Base-by-base conservation (phyloP, 2,797 vertebrate genomes). In the Carapus acus region DNA sequence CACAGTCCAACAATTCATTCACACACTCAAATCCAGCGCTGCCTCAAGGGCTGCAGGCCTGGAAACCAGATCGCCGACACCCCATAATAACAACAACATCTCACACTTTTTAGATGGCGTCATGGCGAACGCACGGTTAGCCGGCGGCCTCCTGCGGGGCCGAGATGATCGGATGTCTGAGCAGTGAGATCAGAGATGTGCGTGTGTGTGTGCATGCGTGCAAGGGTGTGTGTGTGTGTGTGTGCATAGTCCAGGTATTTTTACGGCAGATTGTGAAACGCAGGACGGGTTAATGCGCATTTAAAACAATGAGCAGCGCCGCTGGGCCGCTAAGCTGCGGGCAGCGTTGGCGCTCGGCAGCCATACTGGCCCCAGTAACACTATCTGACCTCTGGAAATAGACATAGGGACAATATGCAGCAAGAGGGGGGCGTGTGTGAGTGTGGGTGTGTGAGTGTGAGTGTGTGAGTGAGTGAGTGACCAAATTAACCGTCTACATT, bases 351-450 rank as follows among this genome's bases (percentile, higher is more conserved):
- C 73, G 49, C 71, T 81, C 71, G 70, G 77, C 65, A 69, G 74
- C 72, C 73, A 72, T 68, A 66, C 71, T 74, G 65, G 60, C 71
- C n/a, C 45, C 36, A 62, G 81, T 72, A 85, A 84, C 55, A 72
- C 66, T 52, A 81, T 79, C 80, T 75, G 71, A 68, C 62, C 73
- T 54, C 81, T 78, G 56, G 54, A 85, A 86, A 86, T 87, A 86
- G 77, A 82, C 78, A 55, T 78, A 75, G 77, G 78, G 82, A 86
- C 83, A 80, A 82, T 80, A 61, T 65, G 71, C 51, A 58, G 61
- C 54, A 41, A 59, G 75, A 78, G 74, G 69, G 60, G 69, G 54
- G 41, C 57, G 71, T 48, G 19, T 57, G 43, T 41, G 54, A 27
- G 49, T 17, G 46, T 38, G 19, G n/a, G 52, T 48, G 19, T 57